phyloP scores from a whole-genome alignment of 2,888 invertebrate genomes.

The Eremobia ochroleuca region DNA sequence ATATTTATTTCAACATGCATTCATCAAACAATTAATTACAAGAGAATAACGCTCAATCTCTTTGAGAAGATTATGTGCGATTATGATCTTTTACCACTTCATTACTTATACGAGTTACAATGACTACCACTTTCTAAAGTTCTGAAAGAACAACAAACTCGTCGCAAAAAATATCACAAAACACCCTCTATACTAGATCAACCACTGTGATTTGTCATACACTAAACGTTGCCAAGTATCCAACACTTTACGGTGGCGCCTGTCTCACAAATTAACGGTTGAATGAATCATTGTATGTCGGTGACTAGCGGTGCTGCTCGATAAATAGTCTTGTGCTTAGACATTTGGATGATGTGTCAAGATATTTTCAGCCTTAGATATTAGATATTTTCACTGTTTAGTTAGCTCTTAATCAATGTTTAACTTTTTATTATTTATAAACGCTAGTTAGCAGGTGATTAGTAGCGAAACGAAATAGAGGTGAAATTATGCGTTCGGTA shows the following conservation, averaged over 20 bases:
- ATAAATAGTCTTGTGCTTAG: conserved; percentile 2
- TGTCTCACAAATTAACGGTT: conserved; percentile 27
- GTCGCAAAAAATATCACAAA: not conserved
- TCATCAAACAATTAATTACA: no score
- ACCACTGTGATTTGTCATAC: conserved; percentile 54
- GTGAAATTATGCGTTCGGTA: no score
- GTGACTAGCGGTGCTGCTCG: conserved; percentile 12
- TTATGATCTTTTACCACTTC: no score
- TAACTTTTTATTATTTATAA: no score
- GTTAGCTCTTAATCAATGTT: no score
- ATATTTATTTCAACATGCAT: no score
- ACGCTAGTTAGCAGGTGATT: no score
- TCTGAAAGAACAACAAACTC: not conserved
- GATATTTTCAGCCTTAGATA: no score
- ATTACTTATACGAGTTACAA: not conserved
- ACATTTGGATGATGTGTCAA: conserved; percentile 8
- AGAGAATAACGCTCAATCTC: no score
- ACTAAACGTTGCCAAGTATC: conserved; percentile 35
- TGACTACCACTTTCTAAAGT: not conserved
- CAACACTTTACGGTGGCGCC: conserved; percentile 40
- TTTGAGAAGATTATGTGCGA: no score
- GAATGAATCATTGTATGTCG: conserved; percentile 55
- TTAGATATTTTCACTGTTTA: no score
- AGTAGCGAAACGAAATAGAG: no score
- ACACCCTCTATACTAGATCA: conserved; percentile 6